Evolutionary conservation across 2,113 vertebrate genomes (phyloP).

Genomic region (Romanogobio albipinnatus): DNA sequence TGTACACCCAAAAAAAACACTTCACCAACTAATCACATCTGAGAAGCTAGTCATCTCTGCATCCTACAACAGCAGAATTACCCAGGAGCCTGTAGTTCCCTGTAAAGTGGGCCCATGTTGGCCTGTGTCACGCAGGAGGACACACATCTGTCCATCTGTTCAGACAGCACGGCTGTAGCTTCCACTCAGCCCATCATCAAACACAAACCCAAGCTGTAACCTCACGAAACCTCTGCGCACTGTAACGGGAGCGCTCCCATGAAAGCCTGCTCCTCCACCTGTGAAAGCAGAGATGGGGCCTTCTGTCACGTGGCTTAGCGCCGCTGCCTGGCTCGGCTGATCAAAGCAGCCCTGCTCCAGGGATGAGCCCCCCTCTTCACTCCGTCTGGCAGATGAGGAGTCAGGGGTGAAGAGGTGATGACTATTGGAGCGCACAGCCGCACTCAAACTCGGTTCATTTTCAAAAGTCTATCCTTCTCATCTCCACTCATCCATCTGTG

Average conservation of each 20-base stretch:
- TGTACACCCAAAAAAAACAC: background rate
- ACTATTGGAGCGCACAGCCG: slow-evolving; percentile 36
- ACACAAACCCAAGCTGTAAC: slow-evolving; percentile 46
- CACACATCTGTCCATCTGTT: slow-evolving; percentile 53
- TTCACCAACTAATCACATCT: background rate
- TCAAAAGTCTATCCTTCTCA: slow-evolving; percentile 40
- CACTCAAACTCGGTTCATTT: slow-evolving; percentile 47
- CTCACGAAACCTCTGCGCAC: slow-evolving; percentile 41
- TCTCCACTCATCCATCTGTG: slow-evolving; percentile 47
- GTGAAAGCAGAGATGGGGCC: slow-evolving; percentile 58
- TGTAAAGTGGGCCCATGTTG: background rate
- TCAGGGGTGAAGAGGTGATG: slow-evolving; percentile 55
- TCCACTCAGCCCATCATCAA: slow-evolving; percentile 52
- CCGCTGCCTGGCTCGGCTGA: slow-evolving; percentile 43
- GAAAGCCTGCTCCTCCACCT: slow-evolving; percentile 58
- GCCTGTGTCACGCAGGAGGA: slow-evolving; percentile 33
- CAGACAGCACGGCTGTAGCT: slow-evolving; percentile 40
- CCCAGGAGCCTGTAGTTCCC: background rate
- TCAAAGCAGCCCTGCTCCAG: slow-evolving; percentile 49
- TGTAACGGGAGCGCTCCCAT: slow-evolving; percentile 57
- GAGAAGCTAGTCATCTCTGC: background rate
- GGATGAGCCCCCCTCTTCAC: slow-evolving; percentile 35
- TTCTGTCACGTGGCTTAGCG: slow-evolving; percentile 58
- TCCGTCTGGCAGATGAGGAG: slow-evolving; percentile 41
- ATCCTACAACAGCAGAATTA: background rate